Conservation (phyloP, 2,113 vertebrate genomes). For the Microtus richardsoni region DNA sequence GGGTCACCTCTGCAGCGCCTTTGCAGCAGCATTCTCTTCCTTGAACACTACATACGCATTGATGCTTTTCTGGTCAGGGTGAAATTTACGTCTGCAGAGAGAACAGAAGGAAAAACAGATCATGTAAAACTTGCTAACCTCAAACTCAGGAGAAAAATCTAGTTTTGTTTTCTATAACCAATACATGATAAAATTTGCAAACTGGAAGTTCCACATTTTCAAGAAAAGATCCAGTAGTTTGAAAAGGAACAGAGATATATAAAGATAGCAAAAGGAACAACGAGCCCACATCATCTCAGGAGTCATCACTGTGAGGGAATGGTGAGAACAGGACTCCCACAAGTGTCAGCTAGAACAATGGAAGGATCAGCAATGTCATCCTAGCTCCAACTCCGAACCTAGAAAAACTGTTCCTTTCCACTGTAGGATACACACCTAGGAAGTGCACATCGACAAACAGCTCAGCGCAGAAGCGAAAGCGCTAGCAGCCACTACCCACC, state of each 20-base stretch:
- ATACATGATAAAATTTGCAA: not conserved
- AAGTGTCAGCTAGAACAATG: not conserved
- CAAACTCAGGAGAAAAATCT: slow-evolving; percentile 27
- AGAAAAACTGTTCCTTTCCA: not conserved
- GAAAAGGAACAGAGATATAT: not conserved
- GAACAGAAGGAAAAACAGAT: not conserved
- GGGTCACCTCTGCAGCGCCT: slow-evolving; percentile 91
- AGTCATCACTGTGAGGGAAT: not conserved
- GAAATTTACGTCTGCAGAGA: slow-evolving; percentile 89
- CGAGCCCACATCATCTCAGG: not conserved
- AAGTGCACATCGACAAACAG: not conserved
- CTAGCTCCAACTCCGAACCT: not conserved
- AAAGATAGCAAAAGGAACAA: not conserved
- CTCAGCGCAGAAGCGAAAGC: not conserved
- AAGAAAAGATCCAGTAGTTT: slow-evolving; percentile 6
- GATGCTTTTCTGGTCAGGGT: slow-evolving; percentile 91
- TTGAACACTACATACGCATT: slow-evolving; percentile 97
- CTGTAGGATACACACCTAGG: not conserved
- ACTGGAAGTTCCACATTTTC: not conserved
- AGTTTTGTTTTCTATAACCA: not conserved
- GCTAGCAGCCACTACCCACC: rapidly evolving
- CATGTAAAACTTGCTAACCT: slow-evolving; percentile 23
- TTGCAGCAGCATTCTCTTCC: slow-evolving; percentile 86
- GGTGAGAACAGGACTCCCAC: not conserved
- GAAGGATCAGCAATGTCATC: not conserved